Evolutionary conservation across 2,797 vertebrate species (phyloP), one percentile per base, ranked within the genome.

Genomic region (Clarias laeviceps): DNA sequence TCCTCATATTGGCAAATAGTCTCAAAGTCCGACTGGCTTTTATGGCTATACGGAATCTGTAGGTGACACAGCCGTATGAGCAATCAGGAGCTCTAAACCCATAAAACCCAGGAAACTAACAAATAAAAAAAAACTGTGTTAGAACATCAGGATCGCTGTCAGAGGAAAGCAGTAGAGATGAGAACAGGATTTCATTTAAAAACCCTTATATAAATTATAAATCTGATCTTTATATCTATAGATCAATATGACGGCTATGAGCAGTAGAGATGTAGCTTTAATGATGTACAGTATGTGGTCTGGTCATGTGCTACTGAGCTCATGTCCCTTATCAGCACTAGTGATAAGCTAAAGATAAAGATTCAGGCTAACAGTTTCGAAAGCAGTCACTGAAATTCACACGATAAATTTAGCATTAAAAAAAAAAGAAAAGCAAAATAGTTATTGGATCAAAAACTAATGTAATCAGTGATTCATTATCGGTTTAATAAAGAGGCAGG

Each of bases 271-370:
- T 69, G 72, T 69, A 20, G 11, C 6, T 70, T 0, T 54, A 22
- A 50, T 78, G 17, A 57, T 27, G 37, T 69, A n/a, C 32, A 34
- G 32, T 68, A n/a, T 32, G 12, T 81, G 57, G 1, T 20, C 8
- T 57, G 57, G 54, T 70, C 80, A 85, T 74, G 45, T 82, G 69
- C 69, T 82, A 11, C 69, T 85, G 69, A 61, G 18, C 32, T 77
- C 76, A 22, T 40, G 37, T 14, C 56, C 15, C 2, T 86, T 86
- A 86, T 79, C 81, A 62, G 74, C 3, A 9, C 4, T 66, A 27
- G 50, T 70, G 80, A 83, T 79, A 86, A 86, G 81, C 77, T 57
- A 74, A 65, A 56, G 24, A 3, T 64, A 59, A 56, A 27, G 34
- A 84, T 79, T 40, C 32, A 66, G n/a, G 15, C 29, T 14, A 29